Evolutionary conservation across 2,797 vertebrate species (phyloP).

Genomic region (Mus spretus): DNA sequence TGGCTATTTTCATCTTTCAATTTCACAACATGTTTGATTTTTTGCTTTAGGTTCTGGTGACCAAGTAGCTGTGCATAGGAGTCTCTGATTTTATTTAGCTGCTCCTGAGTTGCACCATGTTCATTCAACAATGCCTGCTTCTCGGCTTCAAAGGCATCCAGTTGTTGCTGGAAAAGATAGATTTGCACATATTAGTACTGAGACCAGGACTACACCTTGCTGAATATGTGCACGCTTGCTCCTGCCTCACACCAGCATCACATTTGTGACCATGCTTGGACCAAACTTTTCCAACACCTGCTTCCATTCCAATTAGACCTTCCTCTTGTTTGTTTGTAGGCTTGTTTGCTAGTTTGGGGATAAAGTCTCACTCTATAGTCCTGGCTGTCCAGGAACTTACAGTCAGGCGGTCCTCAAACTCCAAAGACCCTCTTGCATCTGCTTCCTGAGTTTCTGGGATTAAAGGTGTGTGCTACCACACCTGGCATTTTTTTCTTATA

Average conservation of each 20-base stretch:
- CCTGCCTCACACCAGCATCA: not conserved
- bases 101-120: constrained; percentile 94
- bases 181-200: not conserved
- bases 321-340: not conserved
- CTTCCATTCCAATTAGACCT: not conserved
- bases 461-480: not conserved
- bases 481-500: not conserved
- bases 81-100: constrained; percentile 94
- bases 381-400: not conserved
- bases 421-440: not conserved
- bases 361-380: not conserved
- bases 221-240: not conserved
- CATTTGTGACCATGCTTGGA: too few relatives aligned
- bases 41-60: constrained; percentile 99
- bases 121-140: constrained; percentile 93
- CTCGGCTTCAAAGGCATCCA: constrained; percentile 95
- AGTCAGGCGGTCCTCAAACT: not conserved
- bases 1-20: constrained; percentile 95
- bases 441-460: not conserved
- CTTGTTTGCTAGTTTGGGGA: not conserved
- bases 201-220: not conserved
- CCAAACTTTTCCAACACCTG: not conserved
- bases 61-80: constrained; percentile 96
- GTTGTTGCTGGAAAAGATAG: constrained; percentile 91
- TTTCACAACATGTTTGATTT: constrained; percentile 98